These are phyloP conservation scores for Drosophila lacertosa DNA, from an alignment of 1,140 invertebrate genomes.

Conservation along the genomic window DNA sequence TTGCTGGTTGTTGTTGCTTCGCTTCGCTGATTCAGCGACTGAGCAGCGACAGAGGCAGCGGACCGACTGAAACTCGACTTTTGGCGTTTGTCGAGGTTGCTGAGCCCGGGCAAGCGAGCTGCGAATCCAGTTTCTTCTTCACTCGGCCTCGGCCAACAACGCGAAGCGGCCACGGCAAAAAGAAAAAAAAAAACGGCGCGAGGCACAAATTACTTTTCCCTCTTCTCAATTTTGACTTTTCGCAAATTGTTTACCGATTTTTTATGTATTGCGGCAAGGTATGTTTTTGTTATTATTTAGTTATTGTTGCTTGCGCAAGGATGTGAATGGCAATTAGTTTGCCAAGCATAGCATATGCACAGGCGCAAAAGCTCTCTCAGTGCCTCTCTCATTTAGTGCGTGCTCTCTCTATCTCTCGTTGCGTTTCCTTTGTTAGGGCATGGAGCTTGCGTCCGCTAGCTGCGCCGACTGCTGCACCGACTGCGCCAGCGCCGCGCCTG, in stretches of 20 bases:
- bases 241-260: conserved; percentile 14
- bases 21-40: conserved; percentile 69
- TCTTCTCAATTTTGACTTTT: neutral
- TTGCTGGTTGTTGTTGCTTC: conserved; percentile 48
- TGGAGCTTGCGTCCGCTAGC: conserved; percentile 52
- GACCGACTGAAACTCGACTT: conserved; percentile 66
- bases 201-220: conserved; percentile 29
- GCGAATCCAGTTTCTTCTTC: conserved; percentile 80
- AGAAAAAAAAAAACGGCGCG: conserved; percentile 34
- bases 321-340: conserved; percentile 25
- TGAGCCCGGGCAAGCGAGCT: conserved; percentile 62
- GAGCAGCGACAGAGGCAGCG: conserved; percentile 29
- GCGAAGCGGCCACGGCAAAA: conserved; percentile 50
- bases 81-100: conserved; percentile 74
- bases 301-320: conserved; percentile 17
- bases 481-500: conserved; percentile 25
- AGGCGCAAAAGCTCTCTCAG: conserved; percentile 24
- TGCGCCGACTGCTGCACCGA: conserved; percentile 65
- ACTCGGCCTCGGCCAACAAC: conserved; percentile 57
- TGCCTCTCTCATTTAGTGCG: neutral
- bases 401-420: neutral
- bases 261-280: conserved; percentile 34
- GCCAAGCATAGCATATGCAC: conserved; percentile 45
- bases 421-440: conserved; percentile 23
- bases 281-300: conserved; percentile 6